A percentile compares a stretch with the other conserved stretches of the same genome.
Conservation (phyloP, 2,888 invertebrate species). For the Oscheius myriophilus region DNA sequence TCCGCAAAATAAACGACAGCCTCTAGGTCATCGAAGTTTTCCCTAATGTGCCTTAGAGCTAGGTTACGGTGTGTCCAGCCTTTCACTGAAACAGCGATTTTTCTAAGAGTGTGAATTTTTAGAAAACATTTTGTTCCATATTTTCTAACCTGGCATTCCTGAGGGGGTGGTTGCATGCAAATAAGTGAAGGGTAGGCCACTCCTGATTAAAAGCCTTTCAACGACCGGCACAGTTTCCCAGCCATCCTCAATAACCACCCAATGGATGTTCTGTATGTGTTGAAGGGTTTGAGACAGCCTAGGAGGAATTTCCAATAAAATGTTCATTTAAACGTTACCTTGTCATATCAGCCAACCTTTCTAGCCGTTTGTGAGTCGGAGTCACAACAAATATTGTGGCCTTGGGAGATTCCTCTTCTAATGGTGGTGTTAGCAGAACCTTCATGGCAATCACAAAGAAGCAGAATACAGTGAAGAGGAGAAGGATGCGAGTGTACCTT, state of each 20-base stretch:
- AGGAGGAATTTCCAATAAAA: constrained; percentile 10
- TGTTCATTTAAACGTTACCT: constrained; percentile 35
- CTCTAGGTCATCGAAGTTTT: constrained; percentile 60
- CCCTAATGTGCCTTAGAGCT: constrained; percentile 53
- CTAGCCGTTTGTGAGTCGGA: constrained; percentile 59
- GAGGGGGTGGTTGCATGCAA: constrained; percentile 55
- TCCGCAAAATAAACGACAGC: constrained; percentile 81
- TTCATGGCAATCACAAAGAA: too few relatives aligned
- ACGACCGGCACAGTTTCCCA: constrained; percentile 51
- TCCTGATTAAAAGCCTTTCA: constrained; percentile 52
- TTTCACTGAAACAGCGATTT: constrained; percentile 40
- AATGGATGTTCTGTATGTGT: constrained; percentile 57
- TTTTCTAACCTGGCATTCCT: constrained; percentile 52
- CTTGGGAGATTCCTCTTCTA: not conserved
- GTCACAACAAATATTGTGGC: constrained; percentile 46
- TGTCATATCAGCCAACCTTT: constrained; percentile 64
- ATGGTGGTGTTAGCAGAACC: not conserved
- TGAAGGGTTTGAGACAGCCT: constrained; percentile 59
- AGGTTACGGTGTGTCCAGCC: constrained; percentile 65
- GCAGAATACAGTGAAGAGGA: too few relatives aligned
- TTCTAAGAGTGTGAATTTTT: too few relatives aligned
- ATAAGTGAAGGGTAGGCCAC: constrained; percentile 53
- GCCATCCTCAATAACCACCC: constrained; percentile 61
- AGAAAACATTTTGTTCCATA: too few relatives aligned
- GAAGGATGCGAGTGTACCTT: too few relatives aligned